Percentiles rank a stretch among this genome's conserved stretches.
Evolutionary conservation across 53 echinoderm and acorn worm genomes (phyloP).

Genomic region (Paelopatides confundens): DNA sequence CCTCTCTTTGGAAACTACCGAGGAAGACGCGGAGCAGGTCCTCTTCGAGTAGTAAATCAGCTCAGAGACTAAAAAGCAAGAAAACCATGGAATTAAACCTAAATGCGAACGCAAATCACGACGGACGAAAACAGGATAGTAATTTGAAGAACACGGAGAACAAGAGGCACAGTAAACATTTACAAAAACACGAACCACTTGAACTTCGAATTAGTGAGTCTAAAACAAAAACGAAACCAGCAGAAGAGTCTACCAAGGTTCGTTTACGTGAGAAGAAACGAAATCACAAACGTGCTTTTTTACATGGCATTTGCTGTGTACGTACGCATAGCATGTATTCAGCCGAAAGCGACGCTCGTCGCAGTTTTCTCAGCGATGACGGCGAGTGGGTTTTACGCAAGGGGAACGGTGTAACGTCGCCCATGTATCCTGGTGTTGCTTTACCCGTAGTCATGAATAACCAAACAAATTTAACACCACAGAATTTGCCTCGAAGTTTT

Average conservation of each 20-base stretch:
- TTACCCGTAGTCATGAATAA: background rate
- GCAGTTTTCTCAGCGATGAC: slow-evolving; percentile 5
- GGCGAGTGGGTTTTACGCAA: slow-evolving; percentile 22
- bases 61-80: background rate
- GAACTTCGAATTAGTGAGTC: background rate
- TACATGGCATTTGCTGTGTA: slow-evolving; percentile 32
- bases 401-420: slow-evolving; percentile 32
- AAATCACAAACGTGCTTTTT: slow-evolving; percentile 25
- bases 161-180: background rate
- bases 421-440: background rate
- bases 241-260: background rate
- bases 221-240: background rate
- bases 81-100: background rate
- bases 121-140: background rate
- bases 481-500: background rate
- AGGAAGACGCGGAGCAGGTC: background rate
- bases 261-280: slow-evolving; percentile 10
- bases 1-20: slow-evolving; percentile 46
- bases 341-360: slow-evolving; percentile 7
- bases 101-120: background rate
- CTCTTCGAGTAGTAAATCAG: slow-evolving; percentile 35
- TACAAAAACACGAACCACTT: background rate
- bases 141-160: background rate
- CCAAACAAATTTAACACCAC: background rate
- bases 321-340: slow-evolving; percentile 46